phyloP scores from a whole-genome alignment of 2,113 vertebrate genomes.

The Rhinopithecus roxellana region DNA sequence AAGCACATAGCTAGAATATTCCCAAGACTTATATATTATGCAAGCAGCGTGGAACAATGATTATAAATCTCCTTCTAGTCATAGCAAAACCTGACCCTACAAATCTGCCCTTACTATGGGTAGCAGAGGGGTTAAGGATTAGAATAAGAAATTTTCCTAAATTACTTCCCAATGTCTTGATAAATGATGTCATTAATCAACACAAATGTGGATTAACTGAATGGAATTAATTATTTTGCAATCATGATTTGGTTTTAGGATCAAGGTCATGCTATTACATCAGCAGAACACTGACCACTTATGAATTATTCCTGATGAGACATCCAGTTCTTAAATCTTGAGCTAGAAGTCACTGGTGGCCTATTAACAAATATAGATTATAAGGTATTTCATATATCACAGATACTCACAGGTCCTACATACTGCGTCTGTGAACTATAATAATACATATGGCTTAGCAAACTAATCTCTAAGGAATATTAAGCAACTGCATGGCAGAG shows the following conservation, averaged over 20 bases:
- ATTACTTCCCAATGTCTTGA: conserved; percentile 64
- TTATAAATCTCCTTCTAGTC: conserved; percentile 75
- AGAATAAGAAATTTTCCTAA: conserved; percentile 54
- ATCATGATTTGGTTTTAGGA: conserved; percentile 52
- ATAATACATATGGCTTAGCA: conserved; percentile 48
- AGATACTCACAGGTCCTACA: conserved; percentile 61
- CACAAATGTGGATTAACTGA: conserved; percentile 62
- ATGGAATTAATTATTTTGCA: conserved; percentile 77
- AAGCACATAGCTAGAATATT: conserved; percentile 46
- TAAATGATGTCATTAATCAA: conserved; percentile 67
- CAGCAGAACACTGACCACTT: conserved; percentile 64
- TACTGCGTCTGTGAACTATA: conserved; percentile 45
- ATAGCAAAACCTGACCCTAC: conserved; percentile 56
- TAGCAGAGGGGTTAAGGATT: conserved; percentile 50
- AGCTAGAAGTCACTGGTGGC: conserved; percentile 62
- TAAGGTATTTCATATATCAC: conserved; percentile 67
- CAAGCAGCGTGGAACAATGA: conserved; percentile 54
- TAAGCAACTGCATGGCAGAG: conserved; percentile 63
- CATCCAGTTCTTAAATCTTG: conserved; percentile 64
- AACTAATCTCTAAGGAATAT: conserved; percentile 72
- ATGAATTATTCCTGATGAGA: conserved; percentile 69
- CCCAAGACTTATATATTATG: conserved; percentile 64
- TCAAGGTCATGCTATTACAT: conserved; percentile 75
- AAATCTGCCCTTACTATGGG: conserved; percentile 54
- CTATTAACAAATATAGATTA: conserved; percentile 76